phyloP scores from a whole-genome alignment of 2,888 invertebrate species.

The Drosophila setosimentum region DNA sequence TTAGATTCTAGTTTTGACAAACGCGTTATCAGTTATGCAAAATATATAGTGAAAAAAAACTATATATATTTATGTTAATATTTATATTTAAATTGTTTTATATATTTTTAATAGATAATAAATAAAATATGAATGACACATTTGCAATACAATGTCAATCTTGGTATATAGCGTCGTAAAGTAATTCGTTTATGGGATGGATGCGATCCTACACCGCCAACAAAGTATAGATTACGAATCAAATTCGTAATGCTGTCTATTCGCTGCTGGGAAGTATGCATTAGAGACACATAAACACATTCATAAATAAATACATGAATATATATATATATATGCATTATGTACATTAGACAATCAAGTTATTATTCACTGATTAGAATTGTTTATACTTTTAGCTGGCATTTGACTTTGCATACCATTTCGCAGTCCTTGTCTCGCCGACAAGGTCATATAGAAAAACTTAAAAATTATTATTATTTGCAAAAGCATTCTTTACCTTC shows the following conservation, averaged over 20 bases:
- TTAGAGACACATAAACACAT: background rate
- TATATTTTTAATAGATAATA: background rate
- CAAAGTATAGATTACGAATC: background rate
- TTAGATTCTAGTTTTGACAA: no score
- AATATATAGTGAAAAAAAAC: no score
- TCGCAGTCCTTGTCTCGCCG: background rate
- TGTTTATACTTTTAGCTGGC: background rate
- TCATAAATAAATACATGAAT: background rate
- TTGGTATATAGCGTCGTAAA: background rate
- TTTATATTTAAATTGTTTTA: background rate
- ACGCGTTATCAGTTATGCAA: no score
- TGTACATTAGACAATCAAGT: conserved; percentile 20
- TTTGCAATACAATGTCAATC: background rate
- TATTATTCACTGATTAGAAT: conserved; percentile 31
- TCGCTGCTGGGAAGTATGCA: background rate
- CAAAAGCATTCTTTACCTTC: conserved; percentile 86
- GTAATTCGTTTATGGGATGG: background rate
- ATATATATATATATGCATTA: background rate
- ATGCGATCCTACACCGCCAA: background rate
- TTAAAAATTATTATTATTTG: background rate
- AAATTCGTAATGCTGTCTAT: background rate
- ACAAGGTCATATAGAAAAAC: background rate
- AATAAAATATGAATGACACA: background rate
- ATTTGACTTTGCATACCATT: conserved; percentile 53
- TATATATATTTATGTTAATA: no score